Conservation (phyloP, 2,888 invertebrate species). For the Ecdyonurus torrentis region DNA sequence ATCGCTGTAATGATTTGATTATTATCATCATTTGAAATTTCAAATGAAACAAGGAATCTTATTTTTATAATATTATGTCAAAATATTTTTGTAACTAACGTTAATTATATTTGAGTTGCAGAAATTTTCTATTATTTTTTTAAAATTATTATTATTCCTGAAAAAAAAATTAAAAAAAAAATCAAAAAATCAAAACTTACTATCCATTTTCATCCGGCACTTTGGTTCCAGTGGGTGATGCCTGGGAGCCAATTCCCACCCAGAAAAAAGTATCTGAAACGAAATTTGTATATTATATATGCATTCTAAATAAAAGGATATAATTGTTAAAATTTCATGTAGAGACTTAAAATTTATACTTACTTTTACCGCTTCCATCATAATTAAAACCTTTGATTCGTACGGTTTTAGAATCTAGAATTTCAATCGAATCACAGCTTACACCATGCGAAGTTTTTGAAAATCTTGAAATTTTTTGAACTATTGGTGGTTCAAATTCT, state of each 20-base stretch:
- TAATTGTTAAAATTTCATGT: background rate
- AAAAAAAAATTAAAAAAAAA: no score
- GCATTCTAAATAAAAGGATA: background rate
- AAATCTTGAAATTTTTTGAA: conserved; percentile 42
- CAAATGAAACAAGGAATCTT: no score
- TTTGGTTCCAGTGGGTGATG: conserved; percentile 60
- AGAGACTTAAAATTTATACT: conserved; percentile 5
- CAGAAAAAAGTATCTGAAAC: conserved; percentile 58
- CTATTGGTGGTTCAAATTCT: conserved; percentile 70
- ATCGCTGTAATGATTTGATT: no score
- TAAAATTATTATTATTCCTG: no score
- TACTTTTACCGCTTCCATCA: conserved; percentile 49
- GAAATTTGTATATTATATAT: conserved; percentile 6
- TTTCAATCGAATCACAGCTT: conserved; percentile 50
- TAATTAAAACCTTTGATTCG: conserved; percentile 57
- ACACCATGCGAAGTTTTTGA: conserved; percentile 46
- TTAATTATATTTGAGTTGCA: no score
- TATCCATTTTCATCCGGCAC: conserved; percentile 86
- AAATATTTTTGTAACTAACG: no score
- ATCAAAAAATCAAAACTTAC: no score
- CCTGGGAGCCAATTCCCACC: conserved; percentile 78
- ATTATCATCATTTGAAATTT: no score
- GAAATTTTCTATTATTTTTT: no score
- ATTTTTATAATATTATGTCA: no score
- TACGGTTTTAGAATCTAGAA: conserved; percentile 67